A percentile compares a stretch with the other conserved stretches of the same genome.
Evolutionary conservation across 2,113 vertebrate genomes (phyloP).

Genomic region (Scytalopus superciliaris): DNA sequence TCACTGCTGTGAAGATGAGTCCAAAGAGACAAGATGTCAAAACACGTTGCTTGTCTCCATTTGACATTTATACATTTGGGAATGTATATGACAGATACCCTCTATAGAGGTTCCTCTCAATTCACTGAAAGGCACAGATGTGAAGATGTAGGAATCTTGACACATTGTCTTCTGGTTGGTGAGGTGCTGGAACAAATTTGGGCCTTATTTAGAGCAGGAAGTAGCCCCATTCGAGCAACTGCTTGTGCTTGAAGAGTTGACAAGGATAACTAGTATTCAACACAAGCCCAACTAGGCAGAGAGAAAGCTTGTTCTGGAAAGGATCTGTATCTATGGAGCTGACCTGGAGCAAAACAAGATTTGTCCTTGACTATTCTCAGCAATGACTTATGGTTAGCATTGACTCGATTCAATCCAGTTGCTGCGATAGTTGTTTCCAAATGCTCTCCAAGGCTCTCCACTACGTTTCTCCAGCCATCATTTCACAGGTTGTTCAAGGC

Average conservation of each 20-base stretch:
- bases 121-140: neutral
- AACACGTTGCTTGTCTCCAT: neutral
- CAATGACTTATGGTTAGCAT: neutral
- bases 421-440: neutral
- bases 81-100: neutral
- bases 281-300: neutral
- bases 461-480: neutral
- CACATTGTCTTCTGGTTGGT: neutral
- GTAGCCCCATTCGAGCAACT: neutral
- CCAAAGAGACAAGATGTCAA: constrained; percentile 1
- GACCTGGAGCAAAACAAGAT: neutral
- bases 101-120: neutral
- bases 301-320: neutral
- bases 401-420: neutral
- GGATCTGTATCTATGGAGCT: neutral
- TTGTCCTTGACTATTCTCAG: neutral
- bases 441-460: neutral
- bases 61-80: neutral
- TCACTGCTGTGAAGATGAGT: neutral
- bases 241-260: neutral
- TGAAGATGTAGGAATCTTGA: neutral
- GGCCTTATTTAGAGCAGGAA: neutral
- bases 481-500: neutral
- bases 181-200: neutral
- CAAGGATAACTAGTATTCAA: neutral